These are phyloP conservation scores for Scartelaos histophorus DNA, from an alignment of 2,113 vertebrate genomes.

Conservation along the genomic window DNA sequence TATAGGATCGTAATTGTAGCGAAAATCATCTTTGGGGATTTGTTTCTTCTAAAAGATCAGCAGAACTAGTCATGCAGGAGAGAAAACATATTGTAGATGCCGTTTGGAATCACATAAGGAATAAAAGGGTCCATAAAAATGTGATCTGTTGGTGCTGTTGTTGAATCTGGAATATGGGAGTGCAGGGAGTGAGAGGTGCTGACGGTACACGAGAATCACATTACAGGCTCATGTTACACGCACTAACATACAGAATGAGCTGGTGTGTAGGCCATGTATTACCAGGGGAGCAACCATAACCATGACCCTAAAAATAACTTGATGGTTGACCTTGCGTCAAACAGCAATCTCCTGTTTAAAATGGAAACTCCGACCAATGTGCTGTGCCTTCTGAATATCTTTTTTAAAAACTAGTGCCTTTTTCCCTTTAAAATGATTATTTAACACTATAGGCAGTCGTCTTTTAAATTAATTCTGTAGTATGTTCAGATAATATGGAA, in stretches of 20 bases:
- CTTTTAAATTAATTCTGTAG: not conserved
- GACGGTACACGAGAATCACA: not conserved
- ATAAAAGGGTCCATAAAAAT: not conserved
- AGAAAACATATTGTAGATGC: not conserved
- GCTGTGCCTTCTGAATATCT: not conserved
- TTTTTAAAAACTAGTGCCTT: not conserved
- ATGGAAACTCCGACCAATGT: not conserved
- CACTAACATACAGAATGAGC: not conserved
- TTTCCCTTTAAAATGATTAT: not conserved
- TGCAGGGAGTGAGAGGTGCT: not conserved
- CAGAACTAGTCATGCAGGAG: not conserved
- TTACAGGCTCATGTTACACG: not conserved
- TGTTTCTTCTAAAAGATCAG: not conserved
- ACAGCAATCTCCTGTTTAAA: not conserved
- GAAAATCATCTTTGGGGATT: not conserved
- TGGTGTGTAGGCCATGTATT: not conserved
- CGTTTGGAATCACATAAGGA: not conserved
- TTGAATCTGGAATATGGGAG: not conserved
- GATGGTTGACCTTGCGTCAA: not conserved
- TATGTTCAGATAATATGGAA: not conserved
- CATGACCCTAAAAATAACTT: slow-evolving; percentile 1
- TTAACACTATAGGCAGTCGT: not conserved
- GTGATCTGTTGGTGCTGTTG: not conserved
- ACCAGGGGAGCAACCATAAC: not conserved
- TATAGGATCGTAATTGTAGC: not conserved